A percentile compares a stretch with the other conserved stretches of the same genome.
Conservation (phyloP, 2,888 invertebrate genomes). For the Halictus ligatus region DNA sequence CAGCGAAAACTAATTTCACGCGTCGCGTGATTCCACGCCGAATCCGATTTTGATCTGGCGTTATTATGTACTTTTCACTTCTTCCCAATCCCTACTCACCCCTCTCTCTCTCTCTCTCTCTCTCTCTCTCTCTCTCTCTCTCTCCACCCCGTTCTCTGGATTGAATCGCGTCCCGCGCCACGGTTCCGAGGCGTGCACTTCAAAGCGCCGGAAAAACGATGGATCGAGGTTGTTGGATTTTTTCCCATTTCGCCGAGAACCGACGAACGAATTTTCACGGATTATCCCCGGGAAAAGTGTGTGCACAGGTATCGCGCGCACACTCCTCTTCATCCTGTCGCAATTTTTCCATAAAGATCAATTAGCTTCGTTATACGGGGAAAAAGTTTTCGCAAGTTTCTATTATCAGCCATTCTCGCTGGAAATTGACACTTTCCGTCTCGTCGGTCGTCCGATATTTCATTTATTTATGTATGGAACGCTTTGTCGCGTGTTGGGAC, state of each 20-base stretch:
- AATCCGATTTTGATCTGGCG: constrained; percentile 63
- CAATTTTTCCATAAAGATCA: constrained; percentile 17
- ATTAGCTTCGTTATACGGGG: constrained; percentile 4
- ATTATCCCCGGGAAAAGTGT: constrained; percentile 30
- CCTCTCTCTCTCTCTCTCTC: neutral
- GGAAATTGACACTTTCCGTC: neutral
- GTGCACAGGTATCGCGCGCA: neutral
- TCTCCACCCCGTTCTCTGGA: constrained; percentile 36
- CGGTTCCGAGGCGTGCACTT: constrained; percentile 41
- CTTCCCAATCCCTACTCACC: constrained; percentile 16
- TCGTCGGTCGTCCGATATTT: neutral
- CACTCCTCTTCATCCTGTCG: neutral
- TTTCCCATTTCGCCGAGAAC: constrained; percentile 38
- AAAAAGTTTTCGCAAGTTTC: constrained; percentile 5
- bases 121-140: neutral
- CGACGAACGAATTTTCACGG: constrained; percentile 55
- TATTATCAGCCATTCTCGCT: neutral
- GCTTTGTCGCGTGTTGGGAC: neutral
- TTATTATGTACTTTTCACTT: constrained; percentile 54
- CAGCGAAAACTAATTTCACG: constrained; percentile 67
- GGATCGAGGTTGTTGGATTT: constrained; percentile 66
- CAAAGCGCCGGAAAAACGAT: constrained; percentile 65
- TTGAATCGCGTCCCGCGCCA: constrained; percentile 45
- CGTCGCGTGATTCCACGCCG: constrained; percentile 46
- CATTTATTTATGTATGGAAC: neutral